phyloP scores from a whole-genome alignment of 2,797 vertebrate species.

The Sebastes reedi region DNA sequence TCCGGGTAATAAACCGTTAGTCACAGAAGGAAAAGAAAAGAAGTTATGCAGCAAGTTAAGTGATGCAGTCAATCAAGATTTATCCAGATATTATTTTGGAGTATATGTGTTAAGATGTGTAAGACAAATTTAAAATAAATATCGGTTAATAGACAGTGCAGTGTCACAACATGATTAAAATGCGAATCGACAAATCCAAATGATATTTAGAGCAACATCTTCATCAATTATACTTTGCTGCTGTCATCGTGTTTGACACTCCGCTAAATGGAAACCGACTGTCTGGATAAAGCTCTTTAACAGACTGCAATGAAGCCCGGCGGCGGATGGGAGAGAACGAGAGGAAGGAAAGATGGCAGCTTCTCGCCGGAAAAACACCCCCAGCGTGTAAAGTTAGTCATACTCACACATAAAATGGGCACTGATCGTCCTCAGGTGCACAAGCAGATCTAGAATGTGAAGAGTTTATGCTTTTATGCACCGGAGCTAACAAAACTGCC shows the following conservation, averaged over 20 bases:
- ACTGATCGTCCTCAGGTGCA: conserved; percentile 94
- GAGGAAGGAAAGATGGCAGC: conserved; percentile 35
- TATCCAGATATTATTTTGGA: conserved; percentile 68
- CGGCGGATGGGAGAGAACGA: conserved; percentile 32
- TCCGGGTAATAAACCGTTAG: conserved; percentile 20
- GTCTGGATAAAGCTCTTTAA: conserved; percentile 69
- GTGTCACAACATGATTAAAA: background rate
- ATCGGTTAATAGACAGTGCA: background rate
- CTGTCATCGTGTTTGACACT: background rate
- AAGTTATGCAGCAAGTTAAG: conserved; percentile 3
- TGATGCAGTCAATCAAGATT: conserved; percentile 59
- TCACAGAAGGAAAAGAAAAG: conserved; percentile 15
- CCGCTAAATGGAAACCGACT: background rate
- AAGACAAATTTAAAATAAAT: background rate
- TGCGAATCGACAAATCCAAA: background rate
- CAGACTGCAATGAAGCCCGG: conserved; percentile 41
- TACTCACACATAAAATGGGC: conserved; percentile 99
- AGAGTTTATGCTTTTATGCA: conserved; percentile 90
- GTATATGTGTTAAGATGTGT: background rate
- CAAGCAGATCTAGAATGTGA: conserved; percentile 97
- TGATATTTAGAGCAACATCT: background rate
- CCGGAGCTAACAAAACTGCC: conserved; percentile 85
- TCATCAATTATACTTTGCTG: background rate
- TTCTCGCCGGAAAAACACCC: conserved; percentile 38
- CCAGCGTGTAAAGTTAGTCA: conserved; percentile 83